phyloP scores from a whole-genome alignment of 2,113 vertebrate species.

The Hipposideros armiger region DNA sequence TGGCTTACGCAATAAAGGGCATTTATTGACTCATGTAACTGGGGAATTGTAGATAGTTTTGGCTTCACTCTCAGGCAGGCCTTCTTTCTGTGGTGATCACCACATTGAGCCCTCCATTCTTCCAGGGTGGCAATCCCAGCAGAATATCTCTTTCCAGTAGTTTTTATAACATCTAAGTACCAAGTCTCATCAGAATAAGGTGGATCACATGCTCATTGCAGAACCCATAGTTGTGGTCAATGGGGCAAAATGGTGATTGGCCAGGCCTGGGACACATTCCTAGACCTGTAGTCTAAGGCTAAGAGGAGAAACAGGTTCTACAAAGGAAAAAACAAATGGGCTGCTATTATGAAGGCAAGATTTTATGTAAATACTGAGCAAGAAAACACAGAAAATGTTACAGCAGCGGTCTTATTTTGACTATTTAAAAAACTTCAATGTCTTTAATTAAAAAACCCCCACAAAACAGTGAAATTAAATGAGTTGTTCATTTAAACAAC shows the following conservation, averaged over 20 bases:
- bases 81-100: neutral
- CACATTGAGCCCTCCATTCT: neutral
- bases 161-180: neutral
- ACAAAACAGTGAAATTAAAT: neutral
- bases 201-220: neutral
- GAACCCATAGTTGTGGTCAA: neutral
- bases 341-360: neutral
- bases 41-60: neutral
- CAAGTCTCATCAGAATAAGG: neutral
- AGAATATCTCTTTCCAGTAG: neutral
- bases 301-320: neutral
- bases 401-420: neutral
- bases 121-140: neutral
- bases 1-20: neutral
- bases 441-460: slow-evolving; percentile 27
- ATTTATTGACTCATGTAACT: neutral
- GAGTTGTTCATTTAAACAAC: slow-evolving; percentile 31
- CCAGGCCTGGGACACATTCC: neutral
- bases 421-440: neutral
- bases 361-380: slow-evolving; percentile 9
- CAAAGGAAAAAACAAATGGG: neutral
- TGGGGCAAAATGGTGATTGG: neutral
- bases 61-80: neutral
- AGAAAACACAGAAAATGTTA: neutral
- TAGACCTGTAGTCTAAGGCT: neutral